Conservation (phyloP, 2,797 vertebrate species). For the Alauda arvensis region DNA sequence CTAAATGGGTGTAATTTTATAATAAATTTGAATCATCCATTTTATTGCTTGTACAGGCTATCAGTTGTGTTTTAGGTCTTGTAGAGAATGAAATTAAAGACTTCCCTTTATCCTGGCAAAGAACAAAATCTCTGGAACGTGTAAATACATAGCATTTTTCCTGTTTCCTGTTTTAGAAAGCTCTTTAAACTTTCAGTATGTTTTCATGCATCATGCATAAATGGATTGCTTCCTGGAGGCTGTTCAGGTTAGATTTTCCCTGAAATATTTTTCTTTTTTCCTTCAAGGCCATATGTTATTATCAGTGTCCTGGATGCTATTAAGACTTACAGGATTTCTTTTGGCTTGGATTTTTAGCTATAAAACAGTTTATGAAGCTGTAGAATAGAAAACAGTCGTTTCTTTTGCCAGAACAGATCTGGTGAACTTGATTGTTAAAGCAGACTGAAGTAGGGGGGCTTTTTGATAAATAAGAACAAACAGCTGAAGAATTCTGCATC, state of each 20-base stretch:
- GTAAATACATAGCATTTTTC: not conserved
- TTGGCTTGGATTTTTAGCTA: not conserved
- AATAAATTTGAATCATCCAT: not conserved
- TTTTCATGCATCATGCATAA: not conserved
- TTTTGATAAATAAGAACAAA: not conserved
- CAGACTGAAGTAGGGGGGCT: not conserved
- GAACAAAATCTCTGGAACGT: not conserved
- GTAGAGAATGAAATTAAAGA: not conserved
- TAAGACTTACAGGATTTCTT: not conserved
- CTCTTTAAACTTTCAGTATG: constrained; percentile 1
- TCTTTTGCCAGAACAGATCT: not conserved
- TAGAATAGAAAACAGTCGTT: not conserved
- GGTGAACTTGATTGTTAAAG: not conserved
- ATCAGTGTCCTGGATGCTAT: not conserved
- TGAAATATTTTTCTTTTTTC: not conserved
- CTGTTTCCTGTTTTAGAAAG: not conserved
- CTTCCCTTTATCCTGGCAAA: not conserved
- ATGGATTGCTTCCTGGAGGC: not conserved
- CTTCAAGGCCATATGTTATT: not conserved
- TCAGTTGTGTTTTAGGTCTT: not conserved
- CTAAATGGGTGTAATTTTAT: not conserved
- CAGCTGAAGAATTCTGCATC: not conserved
- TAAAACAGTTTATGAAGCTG: not conserved
- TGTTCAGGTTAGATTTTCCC: not conserved
- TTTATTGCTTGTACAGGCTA: not conserved